Base-by-base conservation (phyloP, 2,797 vertebrate species). In the Bryconaethiops microstoma region DNA sequence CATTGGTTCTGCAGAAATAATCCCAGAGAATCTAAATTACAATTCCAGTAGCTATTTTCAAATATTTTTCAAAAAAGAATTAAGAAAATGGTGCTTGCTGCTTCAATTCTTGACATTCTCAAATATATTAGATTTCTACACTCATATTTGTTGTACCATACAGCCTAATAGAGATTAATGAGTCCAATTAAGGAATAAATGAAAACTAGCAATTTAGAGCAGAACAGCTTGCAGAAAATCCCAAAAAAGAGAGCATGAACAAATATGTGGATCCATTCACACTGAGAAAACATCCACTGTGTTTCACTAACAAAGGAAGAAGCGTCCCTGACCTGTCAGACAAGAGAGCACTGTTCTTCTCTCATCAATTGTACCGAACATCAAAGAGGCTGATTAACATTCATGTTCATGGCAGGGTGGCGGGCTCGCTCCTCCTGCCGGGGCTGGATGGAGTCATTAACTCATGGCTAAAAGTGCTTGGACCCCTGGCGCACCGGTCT, bases 381-480 rank as follows among this genome's bases (percentile, higher is more conserved):
- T 82, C 59, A 72, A 73, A 75, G 73, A 21, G 25, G 79, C 86
- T 90, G 87, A 91, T 92, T 90, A 88, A 80, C 82, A 92, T 92
- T 85, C 91, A 64, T 81, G 87, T 81, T 86, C 89, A 87, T 86
- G 71, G 84, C 78, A 85, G 77, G 88, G 88, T 88, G 87, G 89
- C 84, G 90, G 87, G 88, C 88, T 87, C 65, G 77, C 80, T 63
- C 83, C 85, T 83, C 89, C 88, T 25, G 83, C 85, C 83, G 90
- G 67, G 81, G 86, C 72, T 65, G 84, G 88, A 87, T 89, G 81
- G 82, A 92, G 91, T 93, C 90, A 92, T 93, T 93, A 93, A 91
- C 88, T 88, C 91, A 86, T 90, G 90, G 84, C 88, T 78, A 83
- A 89, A 89, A 69, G 39, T 69, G 85, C 85, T 89, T 86, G 89